These are phyloP conservation scores for Epinotia ramella DNA, from an alignment of 2,888 invertebrate genomes.

Conservation along the genomic window DNA sequence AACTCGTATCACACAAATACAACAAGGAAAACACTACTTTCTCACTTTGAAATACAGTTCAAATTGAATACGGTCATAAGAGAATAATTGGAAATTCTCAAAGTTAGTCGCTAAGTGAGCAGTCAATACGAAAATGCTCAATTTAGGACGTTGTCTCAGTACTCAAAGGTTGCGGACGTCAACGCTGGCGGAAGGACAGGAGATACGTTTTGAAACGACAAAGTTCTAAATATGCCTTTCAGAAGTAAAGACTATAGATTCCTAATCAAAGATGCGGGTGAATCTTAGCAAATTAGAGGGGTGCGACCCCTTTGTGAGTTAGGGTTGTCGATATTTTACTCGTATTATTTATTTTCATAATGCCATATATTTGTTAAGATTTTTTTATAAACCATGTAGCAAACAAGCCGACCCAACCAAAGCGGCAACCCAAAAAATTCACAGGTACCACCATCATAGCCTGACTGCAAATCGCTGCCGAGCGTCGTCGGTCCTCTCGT, in stretches of 20 bases:
- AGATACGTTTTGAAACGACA: constrained; percentile 13
- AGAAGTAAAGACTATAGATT: constrained; percentile 58
- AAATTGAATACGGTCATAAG: constrained; percentile 22
- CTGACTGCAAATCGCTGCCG: no score
- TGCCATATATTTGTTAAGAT: no score
- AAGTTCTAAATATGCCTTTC: constrained; percentile 14
- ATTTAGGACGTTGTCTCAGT: constrained; percentile 28
- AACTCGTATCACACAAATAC: not conserved
- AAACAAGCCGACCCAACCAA: no score
- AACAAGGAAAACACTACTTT: not conserved
- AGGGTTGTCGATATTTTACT: constrained; percentile 63
- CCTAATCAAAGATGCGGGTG: constrained; percentile 84
- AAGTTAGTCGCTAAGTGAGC: constrained; percentile 66
- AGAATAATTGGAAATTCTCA: constrained; percentile 1
- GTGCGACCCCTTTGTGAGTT: constrained; percentile 61
- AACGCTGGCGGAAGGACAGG: not conserved
- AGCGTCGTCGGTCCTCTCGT: no score
- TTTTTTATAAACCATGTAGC: not conserved
- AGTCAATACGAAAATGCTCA: constrained; percentile 59
- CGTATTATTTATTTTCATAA: not conserved
- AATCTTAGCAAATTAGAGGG: constrained; percentile 83
- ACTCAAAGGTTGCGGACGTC: constrained; percentile 1
- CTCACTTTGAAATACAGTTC: not conserved
- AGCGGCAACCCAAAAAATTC: no score
- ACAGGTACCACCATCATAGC: no score